Conservation (phyloP, 2,113 vertebrate species). For the Pseudopipra pipra region DNA sequence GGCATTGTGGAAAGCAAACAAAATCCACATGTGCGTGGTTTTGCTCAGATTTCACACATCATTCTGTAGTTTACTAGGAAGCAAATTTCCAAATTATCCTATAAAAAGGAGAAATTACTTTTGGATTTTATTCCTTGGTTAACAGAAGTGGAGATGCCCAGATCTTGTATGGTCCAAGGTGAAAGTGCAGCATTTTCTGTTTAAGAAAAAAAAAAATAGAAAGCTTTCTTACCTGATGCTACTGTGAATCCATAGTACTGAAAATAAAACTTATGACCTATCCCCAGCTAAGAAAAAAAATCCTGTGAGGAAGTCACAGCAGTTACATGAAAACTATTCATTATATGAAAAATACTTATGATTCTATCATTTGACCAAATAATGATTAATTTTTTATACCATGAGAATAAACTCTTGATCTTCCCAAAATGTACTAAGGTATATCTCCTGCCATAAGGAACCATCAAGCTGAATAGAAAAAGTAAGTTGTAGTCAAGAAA, state of each 20-base stretch:
- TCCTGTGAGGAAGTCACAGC: not conserved
- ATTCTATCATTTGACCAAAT: not conserved
- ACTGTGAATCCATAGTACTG: not conserved
- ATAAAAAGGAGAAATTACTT: not conserved
- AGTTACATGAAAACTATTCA: not conserved
- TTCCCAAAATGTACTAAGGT: not conserved
- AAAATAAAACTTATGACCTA: not conserved
- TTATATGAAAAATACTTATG: not conserved
- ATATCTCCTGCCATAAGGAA: not conserved
- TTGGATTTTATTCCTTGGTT: not conserved
- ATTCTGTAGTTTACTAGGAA: not conserved
- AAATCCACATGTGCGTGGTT: not conserved
- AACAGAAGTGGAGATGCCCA: not conserved
- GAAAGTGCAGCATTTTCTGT: not conserved
- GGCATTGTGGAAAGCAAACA: not conserved
- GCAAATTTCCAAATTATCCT: not conserved
- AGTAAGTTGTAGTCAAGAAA: not conserved
- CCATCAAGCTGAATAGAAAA: not conserved
- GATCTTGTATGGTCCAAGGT: not conserved
- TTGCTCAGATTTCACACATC: not conserved
- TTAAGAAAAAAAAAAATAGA: not conserved
- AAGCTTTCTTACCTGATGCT: not conserved
- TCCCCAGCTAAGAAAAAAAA: not conserved
- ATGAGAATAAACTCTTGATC: not conserved
- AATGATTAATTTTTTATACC: not conserved